A percentile compares a stretch with the other conserved stretches of the same genome.
These are phyloP conservation scores for Tragulus kanchil DNA, from an alignment of 2,113 vertebrate genomes.

Conservation along the genomic window DNA sequence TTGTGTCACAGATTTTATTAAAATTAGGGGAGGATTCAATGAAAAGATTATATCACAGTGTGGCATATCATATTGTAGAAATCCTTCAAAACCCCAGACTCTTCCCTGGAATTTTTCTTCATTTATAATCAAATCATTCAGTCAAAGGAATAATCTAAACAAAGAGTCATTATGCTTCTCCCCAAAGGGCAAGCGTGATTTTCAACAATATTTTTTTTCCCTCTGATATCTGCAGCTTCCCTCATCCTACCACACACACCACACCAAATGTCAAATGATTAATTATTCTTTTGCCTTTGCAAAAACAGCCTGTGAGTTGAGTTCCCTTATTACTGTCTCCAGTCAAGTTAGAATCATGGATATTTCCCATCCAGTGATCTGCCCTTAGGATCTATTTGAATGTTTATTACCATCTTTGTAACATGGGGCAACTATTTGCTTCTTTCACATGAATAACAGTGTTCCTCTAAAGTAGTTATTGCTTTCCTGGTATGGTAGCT, in stretches of 20 bases:
- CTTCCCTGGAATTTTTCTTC: background rate
- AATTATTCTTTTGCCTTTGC: background rate
- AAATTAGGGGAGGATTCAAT: background rate
- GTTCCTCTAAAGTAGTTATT: background rate
- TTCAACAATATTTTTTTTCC: background rate
- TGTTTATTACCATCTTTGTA: background rate
- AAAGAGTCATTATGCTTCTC: background rate
- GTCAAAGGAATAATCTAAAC: background rate
- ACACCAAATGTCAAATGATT: background rate
- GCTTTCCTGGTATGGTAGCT: background rate
- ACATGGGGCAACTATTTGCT: background rate
- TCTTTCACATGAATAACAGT: background rate
- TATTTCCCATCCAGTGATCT: background rate
- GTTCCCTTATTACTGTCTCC: rapidly evolving
- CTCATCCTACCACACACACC: background rate
- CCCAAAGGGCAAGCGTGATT: background rate
- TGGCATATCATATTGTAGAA: background rate
- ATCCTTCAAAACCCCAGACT: background rate
- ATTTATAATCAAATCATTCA: conserved; percentile 6
- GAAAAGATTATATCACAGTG: background rate
- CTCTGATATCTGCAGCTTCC: background rate
- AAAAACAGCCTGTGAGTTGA: background rate
- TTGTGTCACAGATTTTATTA: background rate
- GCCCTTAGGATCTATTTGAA: background rate
- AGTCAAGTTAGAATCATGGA: background rate